Conservation (phyloP, 2,888 invertebrate genomes). For the Eudemis profundana region DNA sequence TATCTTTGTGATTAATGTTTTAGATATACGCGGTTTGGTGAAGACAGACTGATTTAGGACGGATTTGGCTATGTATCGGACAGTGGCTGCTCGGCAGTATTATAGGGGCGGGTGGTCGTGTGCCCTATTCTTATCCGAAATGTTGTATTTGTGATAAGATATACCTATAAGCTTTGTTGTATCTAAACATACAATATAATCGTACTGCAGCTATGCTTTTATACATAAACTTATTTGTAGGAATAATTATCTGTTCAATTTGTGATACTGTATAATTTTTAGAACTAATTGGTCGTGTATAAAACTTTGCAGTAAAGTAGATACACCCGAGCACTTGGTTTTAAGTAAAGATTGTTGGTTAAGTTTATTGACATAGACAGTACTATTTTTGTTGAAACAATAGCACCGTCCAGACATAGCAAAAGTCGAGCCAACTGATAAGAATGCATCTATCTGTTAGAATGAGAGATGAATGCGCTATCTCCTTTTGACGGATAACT, state of each 20-base stretch:
- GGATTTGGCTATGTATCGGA: conserved; percentile 52
- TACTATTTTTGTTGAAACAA: neutral
- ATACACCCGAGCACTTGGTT: neutral
- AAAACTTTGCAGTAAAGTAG: neutral
- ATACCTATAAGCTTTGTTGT: neutral
- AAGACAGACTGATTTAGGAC: conserved; percentile 77
- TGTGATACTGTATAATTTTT: neutral
- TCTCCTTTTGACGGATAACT: no score
- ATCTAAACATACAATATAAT: neutral
- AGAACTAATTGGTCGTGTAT: neutral
- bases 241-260: neutral
- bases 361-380: neutral
- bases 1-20: conserved; percentile 77
- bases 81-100: conserved; percentile 68
- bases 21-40: conserved; percentile 69
- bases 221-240: neutral
- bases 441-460: no score
- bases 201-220: neutral
- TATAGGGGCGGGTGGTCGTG: conserved; percentile 63
- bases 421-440: no score
- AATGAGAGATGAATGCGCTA: no score
- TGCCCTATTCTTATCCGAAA: conserved; percentile 43
- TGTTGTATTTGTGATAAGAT: neutral
- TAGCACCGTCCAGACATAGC: no score
- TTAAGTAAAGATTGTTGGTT: neutral